Conservation (phyloP, 2,113 vertebrate species). For the Malurus cyaneus region DNA sequence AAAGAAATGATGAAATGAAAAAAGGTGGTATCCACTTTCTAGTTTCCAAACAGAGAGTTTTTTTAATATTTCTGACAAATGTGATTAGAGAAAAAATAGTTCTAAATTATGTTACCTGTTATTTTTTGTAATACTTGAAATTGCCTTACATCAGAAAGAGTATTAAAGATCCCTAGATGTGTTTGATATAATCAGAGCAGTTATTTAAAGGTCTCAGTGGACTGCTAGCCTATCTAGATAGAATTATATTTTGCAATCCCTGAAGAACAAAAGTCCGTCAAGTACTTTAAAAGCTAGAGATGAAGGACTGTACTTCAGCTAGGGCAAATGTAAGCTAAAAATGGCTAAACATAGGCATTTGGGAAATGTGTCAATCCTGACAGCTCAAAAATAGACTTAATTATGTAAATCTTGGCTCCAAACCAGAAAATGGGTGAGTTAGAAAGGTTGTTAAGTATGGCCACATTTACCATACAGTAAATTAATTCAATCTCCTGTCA, state of each 20-base stretch:
- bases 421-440: neutral
- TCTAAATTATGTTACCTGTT: neutral
- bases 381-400: conserved; percentile 67
- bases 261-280: neutral
- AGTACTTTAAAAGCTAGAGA: conserved; percentile 25
- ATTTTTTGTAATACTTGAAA: conserved; percentile 1
- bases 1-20: neutral
- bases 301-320: conserved; percentile 29
- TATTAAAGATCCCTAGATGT: neutral
- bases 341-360: conserved; percentile 12
- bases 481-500: conserved; percentile 66
- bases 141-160: neutral
- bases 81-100: neutral
- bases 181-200: conserved; percentile 36
- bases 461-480: conserved; percentile 24
- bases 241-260: conserved; percentile 40
- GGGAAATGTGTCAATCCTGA: conserved; percentile 51
- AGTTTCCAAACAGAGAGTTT: neutral
- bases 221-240: neutral
- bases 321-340: conserved; percentile 48
- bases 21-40: neutral
- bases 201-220: conserved; percentile 37
- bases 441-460: conserved; percentile 56
- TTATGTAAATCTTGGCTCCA: conserved; percentile 70
- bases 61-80: neutral